Conservation (phyloP, 2,888 invertebrate species). For the Epinotia bilunana region DNA sequence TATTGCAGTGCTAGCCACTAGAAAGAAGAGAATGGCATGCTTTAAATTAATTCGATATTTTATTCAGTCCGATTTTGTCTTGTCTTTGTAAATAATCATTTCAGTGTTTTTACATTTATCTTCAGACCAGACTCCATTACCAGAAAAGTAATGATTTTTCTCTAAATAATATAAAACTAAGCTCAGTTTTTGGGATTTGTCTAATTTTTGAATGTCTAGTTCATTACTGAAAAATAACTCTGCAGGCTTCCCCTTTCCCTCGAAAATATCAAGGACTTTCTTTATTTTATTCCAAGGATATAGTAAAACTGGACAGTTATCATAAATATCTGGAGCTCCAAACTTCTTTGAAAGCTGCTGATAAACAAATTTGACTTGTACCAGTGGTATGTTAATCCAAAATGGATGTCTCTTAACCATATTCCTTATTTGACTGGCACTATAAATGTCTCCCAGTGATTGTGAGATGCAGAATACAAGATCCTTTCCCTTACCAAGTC, state of each 20-base stretch:
- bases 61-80: slow-evolving; percentile 20
- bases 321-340: slow-evolving; percentile 69
- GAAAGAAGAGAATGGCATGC: not conserved
- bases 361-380: slow-evolving; percentile 72
- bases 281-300: slow-evolving; percentile 79
- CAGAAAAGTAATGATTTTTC: slow-evolving; percentile 77
- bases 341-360: slow-evolving; percentile 65
- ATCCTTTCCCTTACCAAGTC: slow-evolving; percentile 77
- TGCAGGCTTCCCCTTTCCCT: slow-evolving; percentile 48
- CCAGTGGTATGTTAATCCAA: slow-evolving; percentile 76
- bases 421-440: slow-evolving; percentile 59
- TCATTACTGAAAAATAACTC: slow-evolving; percentile 54
- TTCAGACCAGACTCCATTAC: slow-evolving; percentile 79
- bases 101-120: slow-evolving; percentile 62
- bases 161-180: slow-evolving; percentile 74
- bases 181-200: slow-evolving; percentile 72
- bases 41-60: slow-evolving; percentile 6
- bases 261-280: slow-evolving; percentile 56
- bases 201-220: slow-evolving; percentile 60
- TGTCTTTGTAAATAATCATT: slow-evolving; percentile 3
- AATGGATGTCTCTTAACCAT: slow-evolving; percentile 72
- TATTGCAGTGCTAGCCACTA: not conserved
- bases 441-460: slow-evolving; percentile 62
- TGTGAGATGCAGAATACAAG: slow-evolving; percentile 72
- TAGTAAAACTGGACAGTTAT: slow-evolving; percentile 73